A percentile compares a stretch with the other conserved stretches of the same genome.
Evolutionary conservation across 2,797 vertebrate genomes (phyloP).

Genomic region (Danio aesculapii): DNA sequence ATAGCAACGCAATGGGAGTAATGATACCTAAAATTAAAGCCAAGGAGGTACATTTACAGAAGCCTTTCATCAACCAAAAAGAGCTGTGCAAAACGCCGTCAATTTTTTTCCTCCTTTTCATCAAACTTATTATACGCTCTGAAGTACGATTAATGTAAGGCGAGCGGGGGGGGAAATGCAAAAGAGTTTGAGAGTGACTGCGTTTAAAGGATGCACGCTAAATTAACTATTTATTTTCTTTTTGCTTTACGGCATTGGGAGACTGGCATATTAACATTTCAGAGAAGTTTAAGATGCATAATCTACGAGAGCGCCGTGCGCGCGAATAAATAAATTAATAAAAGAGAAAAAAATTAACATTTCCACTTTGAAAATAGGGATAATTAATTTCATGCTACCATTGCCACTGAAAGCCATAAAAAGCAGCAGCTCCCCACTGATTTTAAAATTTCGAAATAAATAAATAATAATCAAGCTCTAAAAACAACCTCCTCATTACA

Average conservation of each 20-base stretch:
- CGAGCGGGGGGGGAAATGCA: neutral
- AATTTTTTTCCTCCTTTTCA: slow-evolving; percentile 36
- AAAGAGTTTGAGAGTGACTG: neutral
- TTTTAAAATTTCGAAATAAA: slow-evolving; percentile 60
- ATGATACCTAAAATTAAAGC: slow-evolving; percentile 76
- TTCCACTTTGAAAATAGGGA: slow-evolving; percentile 62
- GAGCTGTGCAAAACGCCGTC: slow-evolving; percentile 28
- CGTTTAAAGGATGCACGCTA: slow-evolving; percentile 48
- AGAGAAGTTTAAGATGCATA: slow-evolving; percentile 57
- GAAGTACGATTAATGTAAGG: slow-evolving; percentile 30
- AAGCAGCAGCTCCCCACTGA: slow-evolving; percentile 62
- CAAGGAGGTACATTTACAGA: slow-evolving; percentile 60
- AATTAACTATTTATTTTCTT: slow-evolving; percentile 56
- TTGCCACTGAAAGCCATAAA: slow-evolving; percentile 61
- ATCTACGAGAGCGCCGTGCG: slow-evolving; percentile 45
- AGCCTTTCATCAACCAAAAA: slow-evolving; percentile 56
- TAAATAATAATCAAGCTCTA: slow-evolving; percentile 66
- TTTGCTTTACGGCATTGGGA: slow-evolving; percentile 42
- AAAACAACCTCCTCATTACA: slow-evolving; percentile 77
- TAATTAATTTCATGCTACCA: slow-evolving; percentile 67
- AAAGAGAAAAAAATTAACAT: slow-evolving; percentile 56
- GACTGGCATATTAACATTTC: slow-evolving; percentile 57
- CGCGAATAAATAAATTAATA: slow-evolving; percentile 64
- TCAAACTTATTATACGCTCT: slow-evolving; percentile 39
- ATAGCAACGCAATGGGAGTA: slow-evolving; percentile 83